Evolutionary conservation across 1,140 invertebrate genomes (phyloP).

Genomic region (Drosophila asahinai): DNA sequence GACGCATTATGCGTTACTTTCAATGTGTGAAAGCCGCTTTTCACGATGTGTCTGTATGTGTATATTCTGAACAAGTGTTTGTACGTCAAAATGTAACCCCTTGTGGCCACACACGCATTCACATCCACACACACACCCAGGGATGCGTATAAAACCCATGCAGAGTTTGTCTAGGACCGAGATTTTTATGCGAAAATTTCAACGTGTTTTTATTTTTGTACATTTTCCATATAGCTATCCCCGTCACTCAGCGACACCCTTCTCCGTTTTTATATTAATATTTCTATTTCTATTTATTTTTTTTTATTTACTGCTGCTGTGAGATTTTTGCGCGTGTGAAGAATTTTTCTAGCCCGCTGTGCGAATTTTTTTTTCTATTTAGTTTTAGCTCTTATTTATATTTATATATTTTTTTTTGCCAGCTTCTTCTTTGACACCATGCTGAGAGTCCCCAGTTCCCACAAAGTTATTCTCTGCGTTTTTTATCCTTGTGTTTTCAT

Average conservation of each 20-base stretch:
- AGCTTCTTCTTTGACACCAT: conserved; percentile 16
- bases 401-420: conserved; percentile 16
- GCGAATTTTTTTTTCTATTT: conserved; percentile 56
- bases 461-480: background rate
- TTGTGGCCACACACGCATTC: conserved; percentile 42
- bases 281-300: background rate
- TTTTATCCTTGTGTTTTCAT: conserved; percentile 12
- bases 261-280: conserved; percentile 1
- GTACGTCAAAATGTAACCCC: conserved; percentile 63
- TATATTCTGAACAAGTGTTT: conserved; percentile 27
- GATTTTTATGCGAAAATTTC: conserved; percentile 65
- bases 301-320: conserved; percentile 45
- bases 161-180: conserved; percentile 57
- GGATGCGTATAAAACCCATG: conserved; percentile 5
- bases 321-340: conserved; percentile 51
- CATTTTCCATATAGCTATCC: conserved; percentile 20
- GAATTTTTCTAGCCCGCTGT: conserved; percentile 59
- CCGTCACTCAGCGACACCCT: conserved; percentile 1
- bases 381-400: conserved; percentile 44
- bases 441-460: conserved; percentile 33
- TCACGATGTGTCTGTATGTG: conserved; percentile 7
- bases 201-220: conserved; percentile 42
- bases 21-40: conserved; percentile 38
- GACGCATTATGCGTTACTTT: conserved; percentile 72
- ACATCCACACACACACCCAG: conserved; percentile 8